Evolutionary conservation across 1,140 invertebrate genomes (phyloP).

Genomic region (Onthophagus taurus): DNA sequence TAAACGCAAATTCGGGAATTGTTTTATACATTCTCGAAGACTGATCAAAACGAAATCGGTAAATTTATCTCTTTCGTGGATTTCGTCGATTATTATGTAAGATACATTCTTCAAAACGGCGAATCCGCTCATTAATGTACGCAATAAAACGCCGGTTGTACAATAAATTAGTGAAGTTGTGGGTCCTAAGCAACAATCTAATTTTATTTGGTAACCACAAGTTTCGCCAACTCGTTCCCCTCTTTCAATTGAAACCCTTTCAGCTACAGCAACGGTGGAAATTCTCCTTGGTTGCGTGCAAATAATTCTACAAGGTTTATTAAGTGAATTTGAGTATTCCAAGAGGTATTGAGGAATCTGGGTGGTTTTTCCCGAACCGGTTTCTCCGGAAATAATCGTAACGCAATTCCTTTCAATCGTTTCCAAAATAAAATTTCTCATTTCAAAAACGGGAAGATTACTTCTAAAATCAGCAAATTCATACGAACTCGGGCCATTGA

Average conservation of each 20-base stretch:
- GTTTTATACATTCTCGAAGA: conserved; percentile 63
- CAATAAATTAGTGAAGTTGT: conserved; percentile 83
- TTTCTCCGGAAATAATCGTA: conserved; percentile 65
- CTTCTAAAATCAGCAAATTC: conserved; percentile 46
- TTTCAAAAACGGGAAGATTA: conserved; percentile 46
- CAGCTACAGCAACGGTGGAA: conserved; percentile 76
- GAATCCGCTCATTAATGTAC: conserved; percentile 72
- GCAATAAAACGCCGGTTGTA: conserved; percentile 80
- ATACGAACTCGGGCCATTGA: conserved; percentile 31
- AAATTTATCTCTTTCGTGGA: conserved; percentile 88
- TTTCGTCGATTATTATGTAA: conserved; percentile 87
- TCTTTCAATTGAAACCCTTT: conserved; percentile 75
- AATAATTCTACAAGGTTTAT: conserved; percentile 71
- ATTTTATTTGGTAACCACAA: conserved; percentile 88
- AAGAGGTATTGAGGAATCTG: conserved; percentile 87
- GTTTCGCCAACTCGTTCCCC: conserved; percentile 77
- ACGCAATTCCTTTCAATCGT: conserved; percentile 46
- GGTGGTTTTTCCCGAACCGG: conserved; percentile 85
- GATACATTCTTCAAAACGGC: conserved; percentile 50
- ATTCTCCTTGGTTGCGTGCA: conserved; percentile 89
- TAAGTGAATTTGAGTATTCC: conserved; percentile 58
- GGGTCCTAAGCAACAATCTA: conserved; percentile 71
- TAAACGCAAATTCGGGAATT: conserved; percentile 65
- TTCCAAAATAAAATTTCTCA: conserved; percentile 44
- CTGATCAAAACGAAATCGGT: conserved; percentile 88